Evolutionary conservation across 2,888 invertebrate species (phyloP), one percentile per base, ranked within the genome.

Genomic region (Drosophila neonasuta): DNA sequence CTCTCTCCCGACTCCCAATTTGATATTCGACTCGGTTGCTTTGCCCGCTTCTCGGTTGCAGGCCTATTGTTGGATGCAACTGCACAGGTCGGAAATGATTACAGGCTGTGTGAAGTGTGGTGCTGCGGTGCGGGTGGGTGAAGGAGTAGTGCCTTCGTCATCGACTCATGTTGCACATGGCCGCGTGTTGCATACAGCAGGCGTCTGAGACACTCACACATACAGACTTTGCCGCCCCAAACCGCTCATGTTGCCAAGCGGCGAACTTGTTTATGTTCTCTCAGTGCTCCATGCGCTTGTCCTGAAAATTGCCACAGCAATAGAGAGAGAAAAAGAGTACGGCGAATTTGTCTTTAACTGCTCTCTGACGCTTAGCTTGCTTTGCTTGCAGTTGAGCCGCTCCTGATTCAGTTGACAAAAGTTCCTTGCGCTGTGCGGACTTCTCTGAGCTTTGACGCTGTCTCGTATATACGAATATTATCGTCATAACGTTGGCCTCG

Each of bases 51-150:
- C 41, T 49, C 48, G 59, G 44, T 24, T 24, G 24, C 63, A 72
- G 63, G 80, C 78, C 73, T 84, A 78, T 81, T 86, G 81, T 81
- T 72, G 64, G 80, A 49, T 80, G 66, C 63, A 73, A 75, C 68
- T 77, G 77, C 86, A 80, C 65, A 72, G 68, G 71, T 86, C 79
- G 86, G 79, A 86, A 86, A 81, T 80, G 84, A 78, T 81, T 80
- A 80, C 45, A 64, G 61, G 44, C 36, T 51, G 49, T 46, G 45
- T 46, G 48, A 36, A 34, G 24, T 48, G 41, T 7, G 36, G 20
- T 11, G 42, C 20, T 20, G 20, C 36, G 17, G 41, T n/a, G 50
- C 8, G 32, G 24, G 2, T 7, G 34, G 10, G 41, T 51, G 49
- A 49, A 34, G 32, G 20, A 58, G 39, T 36, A 34, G 55, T 52